Base-by-base conservation (phyloP, 2,888 invertebrate species). In the Leptopilina myrica region DNA sequence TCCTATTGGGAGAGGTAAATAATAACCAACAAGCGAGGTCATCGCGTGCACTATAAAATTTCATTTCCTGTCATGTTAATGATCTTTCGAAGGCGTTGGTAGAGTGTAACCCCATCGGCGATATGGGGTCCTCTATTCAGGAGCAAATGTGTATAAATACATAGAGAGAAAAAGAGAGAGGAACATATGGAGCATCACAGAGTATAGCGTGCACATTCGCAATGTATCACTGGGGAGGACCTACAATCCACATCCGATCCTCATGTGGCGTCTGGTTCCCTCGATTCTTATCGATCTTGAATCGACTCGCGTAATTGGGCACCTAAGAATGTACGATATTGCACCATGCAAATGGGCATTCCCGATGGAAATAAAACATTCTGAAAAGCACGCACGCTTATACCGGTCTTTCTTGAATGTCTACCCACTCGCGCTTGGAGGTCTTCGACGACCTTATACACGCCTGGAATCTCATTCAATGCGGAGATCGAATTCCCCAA, bases 271-370 rank as follows among this genome's bases (percentile, higher is more conserved):
- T 80, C 78, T 81, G 80, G 80, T 81, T 82, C 85, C 83, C 82
- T 85, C 79, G 80, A 81, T 83, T 83, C 83, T 85, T 89, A 88
- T 88, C 89, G 89, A 86, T 83, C 82, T 85, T 86, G 85, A 87
- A 91, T 91, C 91, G 91, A 90, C 89, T 90, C 90, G 88, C 90
- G 91, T 91, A 91, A 91, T 91, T 91, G 91, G 91, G 90, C 90
- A 88, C 89, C 89, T 88, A 90, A 91, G 90, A 90, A 90, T 89
- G 89, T 88, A 90, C 90, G 89, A 91, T 91, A 91, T 91, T 91
- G 90, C 91, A 90, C 90, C 90, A 91, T 91, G 91, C 91, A 91
- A 91, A 91, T 91, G 88, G 86, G 87, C 86, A 75, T 85, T 85
- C 83, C 80, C 76, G 80, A 83, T 79, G 82, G 12, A 86, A 87